These are phyloP conservation scores for Amblyteles armatorius DNA, from an alignment of 2,888 invertebrate genomes.

Conservation along the genomic window DNA sequence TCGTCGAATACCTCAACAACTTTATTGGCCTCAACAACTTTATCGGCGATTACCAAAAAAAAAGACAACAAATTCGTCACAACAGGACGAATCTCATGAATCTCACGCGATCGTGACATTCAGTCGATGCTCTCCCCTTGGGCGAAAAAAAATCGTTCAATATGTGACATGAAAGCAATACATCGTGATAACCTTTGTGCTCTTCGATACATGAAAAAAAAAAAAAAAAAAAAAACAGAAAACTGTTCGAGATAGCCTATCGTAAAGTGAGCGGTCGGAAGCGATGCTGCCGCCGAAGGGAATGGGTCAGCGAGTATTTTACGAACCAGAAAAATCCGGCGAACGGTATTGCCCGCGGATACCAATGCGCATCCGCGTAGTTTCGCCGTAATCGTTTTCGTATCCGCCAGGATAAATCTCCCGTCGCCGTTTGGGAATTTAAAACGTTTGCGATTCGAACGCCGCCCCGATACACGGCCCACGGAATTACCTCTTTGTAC, in stretches of 20 bases:
- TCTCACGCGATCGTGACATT: no score
- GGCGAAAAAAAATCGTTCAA: no score
- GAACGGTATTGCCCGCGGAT: not conserved
- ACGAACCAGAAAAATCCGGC: not conserved
- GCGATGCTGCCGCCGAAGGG: not conserved
- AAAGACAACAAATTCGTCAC: no score
- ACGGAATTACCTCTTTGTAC: not conserved
- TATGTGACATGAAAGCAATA: no score
- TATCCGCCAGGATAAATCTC: slow-evolving; percentile 17
- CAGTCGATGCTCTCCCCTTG: no score
- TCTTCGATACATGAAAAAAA: not conserved
- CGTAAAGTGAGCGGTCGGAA: not conserved
- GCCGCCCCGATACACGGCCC: not conserved
- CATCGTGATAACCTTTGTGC: no score
- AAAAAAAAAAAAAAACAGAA: not conserved
- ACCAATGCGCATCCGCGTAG: slow-evolving; percentile 5
- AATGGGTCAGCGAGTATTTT: slow-evolving; percentile 10
- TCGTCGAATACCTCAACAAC: no score
- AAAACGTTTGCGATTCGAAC: slow-evolving; percentile 9
- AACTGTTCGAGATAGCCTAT: not conserved
- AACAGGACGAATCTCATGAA: no score
- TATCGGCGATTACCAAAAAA: no score
- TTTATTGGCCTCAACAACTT: no score
- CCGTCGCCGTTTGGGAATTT: slow-evolving; percentile 7
- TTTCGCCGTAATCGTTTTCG: slow-evolving; percentile 22